Conservation (phyloP, 1,140 invertebrate species). For the Reticulitermes speratus region DNA sequence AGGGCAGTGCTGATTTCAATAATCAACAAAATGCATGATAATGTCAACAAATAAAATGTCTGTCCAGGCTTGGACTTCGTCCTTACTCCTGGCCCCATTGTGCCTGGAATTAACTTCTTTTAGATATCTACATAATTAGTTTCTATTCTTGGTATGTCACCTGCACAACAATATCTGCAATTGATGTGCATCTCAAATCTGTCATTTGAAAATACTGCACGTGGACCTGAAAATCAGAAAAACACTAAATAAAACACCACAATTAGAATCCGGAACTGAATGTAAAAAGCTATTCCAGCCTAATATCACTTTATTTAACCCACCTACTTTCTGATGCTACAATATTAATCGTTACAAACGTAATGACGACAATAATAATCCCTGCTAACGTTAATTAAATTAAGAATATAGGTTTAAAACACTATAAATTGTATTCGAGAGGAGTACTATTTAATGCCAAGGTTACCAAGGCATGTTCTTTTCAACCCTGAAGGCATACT, state of each 20-base stretch:
- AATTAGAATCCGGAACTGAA: background rate
- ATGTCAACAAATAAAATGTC: background rate
- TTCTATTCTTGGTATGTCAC: background rate
- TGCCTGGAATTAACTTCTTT: slow-evolving; percentile 21
- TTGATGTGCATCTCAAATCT: background rate
- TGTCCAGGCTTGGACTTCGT: background rate
- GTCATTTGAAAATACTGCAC: background rate
- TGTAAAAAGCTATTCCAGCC: background rate
- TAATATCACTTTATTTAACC: background rate
- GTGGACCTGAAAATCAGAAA: background rate
- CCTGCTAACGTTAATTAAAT: too few relatives aligned
- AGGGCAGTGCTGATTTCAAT: background rate
- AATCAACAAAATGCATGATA: slow-evolving; percentile 11
- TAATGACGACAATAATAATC: too few relatives aligned
- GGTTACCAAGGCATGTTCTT: background rate
- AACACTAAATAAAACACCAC: background rate
- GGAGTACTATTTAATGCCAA: background rate
- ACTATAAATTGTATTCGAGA: background rate
- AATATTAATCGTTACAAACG: too few relatives aligned
- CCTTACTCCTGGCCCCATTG: slow-evolving; percentile 23
- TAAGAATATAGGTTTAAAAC: background rate
- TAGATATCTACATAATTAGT: background rate
- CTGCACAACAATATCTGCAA: background rate
- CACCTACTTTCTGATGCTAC: background rate
- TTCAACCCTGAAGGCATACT: background rate